Base-by-base conservation (phyloP, 2,113 vertebrate genomes). In the Cephalopterus ornatus region DNA sequence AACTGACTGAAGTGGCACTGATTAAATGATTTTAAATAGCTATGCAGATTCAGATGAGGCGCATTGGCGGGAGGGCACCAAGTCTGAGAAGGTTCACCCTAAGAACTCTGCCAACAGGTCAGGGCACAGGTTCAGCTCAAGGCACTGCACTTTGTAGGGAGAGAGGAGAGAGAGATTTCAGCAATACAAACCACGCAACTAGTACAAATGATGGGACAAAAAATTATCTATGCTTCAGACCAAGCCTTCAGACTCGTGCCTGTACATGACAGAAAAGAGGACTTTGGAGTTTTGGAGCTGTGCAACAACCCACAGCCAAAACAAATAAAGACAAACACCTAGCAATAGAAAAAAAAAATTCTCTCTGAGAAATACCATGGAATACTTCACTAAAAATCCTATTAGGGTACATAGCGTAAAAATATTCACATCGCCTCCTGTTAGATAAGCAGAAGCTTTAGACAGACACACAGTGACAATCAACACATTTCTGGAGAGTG, bases 301-400 rank as follows among this genome's bases (percentile, higher is more conserved):
- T 56, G 55, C 24, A 93, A 77, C 27, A 52, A 80, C 10, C 8
- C 59, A 55, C 17, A 59, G 35, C 9, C 78, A 80, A 78, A 93
- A 86, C 24, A 74, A 88, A 88, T 55, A 77, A 77, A 71, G 50
- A 75, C 50, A 88, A 89, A 77, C 26, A 66, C 37, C n/a, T 59
- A 85, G 58, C 26, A 93, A 85, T 4, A 73, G 52, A 5, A 65
- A 74, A 70, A 58, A 68, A 75, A 77, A 4, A 63, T n/a, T n/a
- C 23, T 78, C 72, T 73, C 65, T 0, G 21, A 92, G 62, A 94
- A 89, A 82, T 55, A 79, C 41, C 33, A 67, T 37, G 18, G 32
- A 82, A 90, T 91, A 67, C 49, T 94, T 96, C 88, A 86, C 39
- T 16, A 75, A 89, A 88, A 92, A 90, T 95, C 85, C 63, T 88